phyloP scores from a whole-genome alignment of 2,888 invertebrate genomes.

The Acrobasis suavella region DNA sequence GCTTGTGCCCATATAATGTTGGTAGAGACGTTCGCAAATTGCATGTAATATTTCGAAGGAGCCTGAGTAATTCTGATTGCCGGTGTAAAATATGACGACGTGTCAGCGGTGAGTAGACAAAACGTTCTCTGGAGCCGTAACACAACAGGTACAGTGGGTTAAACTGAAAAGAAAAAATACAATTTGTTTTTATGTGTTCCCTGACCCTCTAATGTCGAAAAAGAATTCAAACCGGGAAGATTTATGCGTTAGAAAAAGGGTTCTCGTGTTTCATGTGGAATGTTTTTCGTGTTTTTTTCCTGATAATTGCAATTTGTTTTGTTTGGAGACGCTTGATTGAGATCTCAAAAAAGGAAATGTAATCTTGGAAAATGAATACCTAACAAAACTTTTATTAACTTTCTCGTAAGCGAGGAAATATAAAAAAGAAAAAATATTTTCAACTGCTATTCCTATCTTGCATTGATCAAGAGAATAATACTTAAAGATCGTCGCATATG shows the following conservation, averaged over 20 bases:
- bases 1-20: not conserved
- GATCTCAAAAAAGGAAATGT: not conserved
- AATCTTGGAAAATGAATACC: too few species aligned
- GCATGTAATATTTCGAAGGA: slow-evolving; percentile 23
- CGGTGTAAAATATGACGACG: slow-evolving; percentile 23
- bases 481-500: too few species aligned
- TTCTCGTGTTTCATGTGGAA: slow-evolving; percentile 52
- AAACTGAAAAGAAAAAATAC: slow-evolving; percentile 44
- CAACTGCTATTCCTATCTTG: too few species aligned
- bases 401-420: too few species aligned
- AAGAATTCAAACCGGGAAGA: slow-evolving; percentile 55
- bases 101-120: slow-evolving; percentile 20
- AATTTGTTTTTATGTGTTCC: slow-evolving; percentile 57
- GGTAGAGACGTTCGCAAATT: slow-evolving; percentile 17
- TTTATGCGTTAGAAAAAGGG: slow-evolving; percentile 60
- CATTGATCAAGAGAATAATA: too few species aligned
- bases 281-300: slow-evolving; percentile 44
- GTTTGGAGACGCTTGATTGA: slow-evolving; percentile 26
- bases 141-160: slow-evolving; percentile 31
- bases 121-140: slow-evolving; percentile 23
- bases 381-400: not conserved
- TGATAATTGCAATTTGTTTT: slow-evolving; percentile 50
- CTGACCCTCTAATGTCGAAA: slow-evolving; percentile 55
- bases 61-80: slow-evolving; percentile 25
- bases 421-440: too few species aligned